Percentiles rank a stretch among this genome's conserved stretches.
Evolutionary conservation across 1,140 invertebrate species (phyloP).

Genomic region (Cheumatopsyche charites): DNA sequence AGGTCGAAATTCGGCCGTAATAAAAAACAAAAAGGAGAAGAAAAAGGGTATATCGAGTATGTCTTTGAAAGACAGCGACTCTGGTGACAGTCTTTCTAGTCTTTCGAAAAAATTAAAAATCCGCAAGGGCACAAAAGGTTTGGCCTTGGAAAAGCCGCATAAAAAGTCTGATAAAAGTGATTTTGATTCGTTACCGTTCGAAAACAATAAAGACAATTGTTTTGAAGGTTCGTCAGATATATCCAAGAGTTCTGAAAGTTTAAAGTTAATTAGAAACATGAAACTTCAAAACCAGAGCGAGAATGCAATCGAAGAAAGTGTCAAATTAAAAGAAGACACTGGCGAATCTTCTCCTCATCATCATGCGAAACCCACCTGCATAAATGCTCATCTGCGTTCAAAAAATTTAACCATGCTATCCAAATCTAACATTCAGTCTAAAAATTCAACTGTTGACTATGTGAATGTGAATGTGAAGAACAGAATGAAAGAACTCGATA

Average conservation of each 20-base stretch:
- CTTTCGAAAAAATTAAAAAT: constrained; percentile 60
- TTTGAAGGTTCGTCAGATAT: background rate
- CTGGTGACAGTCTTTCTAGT: background rate
- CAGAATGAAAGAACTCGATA: constrained; percentile 56
- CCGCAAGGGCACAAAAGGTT: constrained; percentile 54
- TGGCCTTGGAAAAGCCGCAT: constrained; percentile 52
- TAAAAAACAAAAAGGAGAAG: constrained; percentile 80
- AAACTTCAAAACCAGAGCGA: constrained; percentile 34
- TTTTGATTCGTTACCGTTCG: constrained; percentile 46
- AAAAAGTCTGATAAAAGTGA: constrained; percentile 57
- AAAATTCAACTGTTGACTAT: constrained; percentile 49
- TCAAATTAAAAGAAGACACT: constrained; percentile 1
- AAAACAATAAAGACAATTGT: constrained; percentile 21
- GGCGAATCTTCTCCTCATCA: constrained; percentile 46
- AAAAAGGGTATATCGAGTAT: constrained; percentile 63
- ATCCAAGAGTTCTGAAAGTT: constrained; percentile 2
- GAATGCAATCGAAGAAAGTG: background rate
- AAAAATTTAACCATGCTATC: constrained; percentile 53
- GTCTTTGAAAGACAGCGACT: background rate
- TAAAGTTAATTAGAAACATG: constrained; percentile 10
- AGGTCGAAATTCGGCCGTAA: constrained; percentile 85
- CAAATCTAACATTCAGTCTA: constrained; percentile 52
- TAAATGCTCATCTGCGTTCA: constrained; percentile 60
- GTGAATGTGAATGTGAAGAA: constrained; percentile 55
- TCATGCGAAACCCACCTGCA: constrained; percentile 59